Evolutionary conservation across 2,113 vertebrate genomes (phyloP).

Genomic region (Elanoides forficatus): DNA sequence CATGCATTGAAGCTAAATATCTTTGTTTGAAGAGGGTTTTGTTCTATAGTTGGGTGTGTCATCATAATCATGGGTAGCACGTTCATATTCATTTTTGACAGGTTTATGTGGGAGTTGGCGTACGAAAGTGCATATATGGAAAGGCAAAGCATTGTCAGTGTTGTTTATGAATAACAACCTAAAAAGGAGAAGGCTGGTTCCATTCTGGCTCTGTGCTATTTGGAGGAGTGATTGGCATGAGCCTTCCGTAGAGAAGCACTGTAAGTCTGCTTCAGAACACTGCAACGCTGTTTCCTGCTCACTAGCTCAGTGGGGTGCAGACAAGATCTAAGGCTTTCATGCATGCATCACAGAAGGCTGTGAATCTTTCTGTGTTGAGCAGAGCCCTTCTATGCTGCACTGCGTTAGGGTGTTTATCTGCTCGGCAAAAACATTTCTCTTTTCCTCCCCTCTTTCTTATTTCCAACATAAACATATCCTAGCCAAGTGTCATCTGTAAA

Average conservation of each 20-base stretch:
- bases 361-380: neutral
- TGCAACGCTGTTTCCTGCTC: neutral
- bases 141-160: neutral
- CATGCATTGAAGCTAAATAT: fast-evolving
- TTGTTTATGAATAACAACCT: neutral
- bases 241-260: neutral
- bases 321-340: neutral
- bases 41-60: neutral
- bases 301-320: neutral
- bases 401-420: neutral
- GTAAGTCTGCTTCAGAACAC: neutral
- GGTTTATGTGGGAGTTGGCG: neutral
- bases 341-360: neutral
- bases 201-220: neutral
- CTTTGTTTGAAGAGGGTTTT: neutral
- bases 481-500: neutral
- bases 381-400: neutral
- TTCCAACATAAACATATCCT: neutral
- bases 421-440: neutral
- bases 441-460: neutral
- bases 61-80: fast-evolving
- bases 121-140: neutral
- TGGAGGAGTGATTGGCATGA: neutral
- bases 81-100: neutral
- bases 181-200: neutral